Percentiles rank a stretch among this genome's conserved stretches.
phyloP scores from a whole-genome alignment of 2,888 invertebrate species.

The Pterostichus madidus region DNA sequence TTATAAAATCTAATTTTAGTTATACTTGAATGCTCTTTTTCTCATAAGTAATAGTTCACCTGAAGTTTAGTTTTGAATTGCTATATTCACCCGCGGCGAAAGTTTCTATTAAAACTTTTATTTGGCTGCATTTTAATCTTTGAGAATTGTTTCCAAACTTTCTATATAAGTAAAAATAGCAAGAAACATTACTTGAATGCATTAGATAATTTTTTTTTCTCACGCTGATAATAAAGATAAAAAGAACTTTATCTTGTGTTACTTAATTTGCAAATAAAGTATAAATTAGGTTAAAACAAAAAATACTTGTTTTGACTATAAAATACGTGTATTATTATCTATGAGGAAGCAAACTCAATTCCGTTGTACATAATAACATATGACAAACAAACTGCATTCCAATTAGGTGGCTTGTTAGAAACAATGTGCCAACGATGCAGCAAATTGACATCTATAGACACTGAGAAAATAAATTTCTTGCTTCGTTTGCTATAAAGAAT shows the following conservation, averaged over 20 bases:
- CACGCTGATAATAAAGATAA: constrained; percentile 16
- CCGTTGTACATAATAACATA: background rate
- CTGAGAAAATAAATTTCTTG: background rate
- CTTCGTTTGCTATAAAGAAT: constrained; percentile 8
- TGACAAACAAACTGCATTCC: constrained; percentile 5
- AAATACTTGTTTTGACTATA: too few species aligned
- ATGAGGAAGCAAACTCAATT: background rate
- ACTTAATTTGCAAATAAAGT: constrained; percentile 6
- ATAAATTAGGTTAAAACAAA: background rate
- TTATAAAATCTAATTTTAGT: too few species aligned
- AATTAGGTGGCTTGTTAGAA: constrained; percentile 42
- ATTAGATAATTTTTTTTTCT: background rate
- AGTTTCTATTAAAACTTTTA: constrained; percentile 35
- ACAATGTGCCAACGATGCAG: constrained; percentile 4
- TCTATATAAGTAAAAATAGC: constrained; percentile 25
- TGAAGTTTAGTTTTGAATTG: too few species aligned
- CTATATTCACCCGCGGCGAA: background rate
- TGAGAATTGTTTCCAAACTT: constrained; percentile 33
- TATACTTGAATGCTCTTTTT: too few species aligned
- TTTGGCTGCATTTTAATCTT: constrained; percentile 38
- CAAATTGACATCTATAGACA: constrained; percentile 19
- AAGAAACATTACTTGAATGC: constrained; percentile 9
- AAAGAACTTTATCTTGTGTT: background rate
- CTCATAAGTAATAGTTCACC: too few species aligned
- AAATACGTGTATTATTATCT: too few species aligned